Base-by-base conservation (phyloP, 1,140 invertebrate species). In the Matsumurasca onukii region DNA sequence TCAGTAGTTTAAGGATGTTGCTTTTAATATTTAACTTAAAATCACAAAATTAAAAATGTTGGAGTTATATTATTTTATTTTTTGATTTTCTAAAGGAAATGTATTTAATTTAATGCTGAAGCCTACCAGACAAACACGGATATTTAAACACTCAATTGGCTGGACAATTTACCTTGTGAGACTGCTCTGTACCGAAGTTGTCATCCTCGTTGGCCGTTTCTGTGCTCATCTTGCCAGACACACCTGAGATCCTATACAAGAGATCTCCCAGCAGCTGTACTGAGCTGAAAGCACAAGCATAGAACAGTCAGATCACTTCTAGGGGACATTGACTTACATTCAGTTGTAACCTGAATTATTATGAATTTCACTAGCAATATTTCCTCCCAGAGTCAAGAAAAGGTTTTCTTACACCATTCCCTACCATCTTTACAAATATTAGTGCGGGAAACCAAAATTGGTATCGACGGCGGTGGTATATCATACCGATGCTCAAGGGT, bases 151-250 rank as follows among this genome's bases (percentile, higher is more conserved):
- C n/a, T n/a, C n/a, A 45, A 45, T n/a, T n/a, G 20, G 17, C 25
- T 2, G 3, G 22, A 12, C 29, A 55, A 57, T 27, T 49, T 65
- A 83, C 80, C 73, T 82, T 82, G 75, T 98, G 94, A 0, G 95
- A 98, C 73, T 95, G 91, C 80, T 99, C 97, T 0, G 98, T 98
- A 64, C 97, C 98, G 82, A 99, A 98, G 79, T 98, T 99, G 77
- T 99, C 98, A 80, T 99, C 98, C 78, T 99, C 98, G 74, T 91
- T 93, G 1, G 95, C 94, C 1, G 96, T 98, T 82, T 98, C 96
- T 0, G 98, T 99, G 17, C 94, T 97, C 95, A 99, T 99, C 82
- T 99, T 99, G 57, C 97, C 97, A 63, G 94, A 93, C 0, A 99
- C 96, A 67, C 96, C 95, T 31, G 97, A 99, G 68, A 99, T 95